phyloP scores from a whole-genome alignment of 2,888 invertebrate genomes.

The Netelia melanura region DNA sequence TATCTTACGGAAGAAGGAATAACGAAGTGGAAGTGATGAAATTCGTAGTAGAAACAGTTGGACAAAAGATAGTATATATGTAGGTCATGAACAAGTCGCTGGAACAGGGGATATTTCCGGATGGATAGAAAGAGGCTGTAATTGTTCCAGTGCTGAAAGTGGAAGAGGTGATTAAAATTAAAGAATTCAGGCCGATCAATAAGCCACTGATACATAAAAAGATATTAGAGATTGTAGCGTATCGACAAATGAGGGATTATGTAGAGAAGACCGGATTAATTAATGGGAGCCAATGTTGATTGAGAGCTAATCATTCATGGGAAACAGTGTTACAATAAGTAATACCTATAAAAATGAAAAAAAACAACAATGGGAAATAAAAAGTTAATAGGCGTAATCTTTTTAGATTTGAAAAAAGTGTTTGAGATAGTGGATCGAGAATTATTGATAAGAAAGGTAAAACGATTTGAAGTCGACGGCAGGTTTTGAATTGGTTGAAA shows the following conservation, averaged over 20 bases:
- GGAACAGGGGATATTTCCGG: constrained; percentile 9
- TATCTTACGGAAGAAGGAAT: neutral
- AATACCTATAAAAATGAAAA: constrained; percentile 49
- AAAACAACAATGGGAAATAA: constrained; percentile 11
- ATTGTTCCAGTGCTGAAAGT: constrained; percentile 43
- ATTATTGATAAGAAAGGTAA: constrained; percentile 53
- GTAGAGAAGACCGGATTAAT: no score
- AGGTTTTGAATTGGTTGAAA: constrained; percentile 35
- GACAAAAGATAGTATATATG: neutral
- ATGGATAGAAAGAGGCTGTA: constrained; percentile 44
- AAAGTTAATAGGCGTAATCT: constrained; percentile 36
- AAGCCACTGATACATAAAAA: neutral
- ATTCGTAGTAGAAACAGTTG: neutral
- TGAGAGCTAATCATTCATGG: no score
- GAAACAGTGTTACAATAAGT: constrained; percentile 45
- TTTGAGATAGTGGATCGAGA: constrained; percentile 12
- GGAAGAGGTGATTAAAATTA: neutral
- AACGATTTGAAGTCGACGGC: constrained; percentile 54
- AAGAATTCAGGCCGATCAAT: constrained; percentile 1
- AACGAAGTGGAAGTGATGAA: neutral
- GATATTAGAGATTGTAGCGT: no score
- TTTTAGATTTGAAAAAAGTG: constrained; percentile 1
- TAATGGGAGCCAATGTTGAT: no score
- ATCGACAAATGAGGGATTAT: no score
- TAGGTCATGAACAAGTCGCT: constrained; percentile 9